These are phyloP conservation scores for Triplophysa rosa DNA, from an alignment of 2,113 vertebrate genomes.

Conservation along the genomic window DNA sequence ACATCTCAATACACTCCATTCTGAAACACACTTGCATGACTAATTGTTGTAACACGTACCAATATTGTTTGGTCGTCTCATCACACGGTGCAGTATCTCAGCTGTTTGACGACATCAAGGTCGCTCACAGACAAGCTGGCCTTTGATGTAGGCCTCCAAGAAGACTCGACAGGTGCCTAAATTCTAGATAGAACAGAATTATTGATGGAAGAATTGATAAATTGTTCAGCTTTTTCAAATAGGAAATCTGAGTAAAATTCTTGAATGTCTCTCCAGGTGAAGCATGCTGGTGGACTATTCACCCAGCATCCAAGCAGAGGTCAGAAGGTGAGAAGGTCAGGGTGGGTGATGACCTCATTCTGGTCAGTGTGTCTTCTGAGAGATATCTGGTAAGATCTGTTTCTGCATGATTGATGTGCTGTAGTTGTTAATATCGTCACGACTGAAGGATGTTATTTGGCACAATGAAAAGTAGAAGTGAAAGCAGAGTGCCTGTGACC, in stretches of 20 bases:
- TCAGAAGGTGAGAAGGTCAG: conserved; percentile 93
- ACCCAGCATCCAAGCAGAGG: conserved; percentile 91
- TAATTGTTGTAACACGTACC: not conserved
- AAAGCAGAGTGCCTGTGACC: too few species aligned
- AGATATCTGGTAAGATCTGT: conserved; percentile 83
- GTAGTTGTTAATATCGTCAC: too few species aligned
- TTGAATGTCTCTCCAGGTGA: conserved; percentile 74
- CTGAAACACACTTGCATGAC: not conserved
- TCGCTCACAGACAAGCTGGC: conserved; percentile 91
- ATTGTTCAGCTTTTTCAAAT: not conserved
- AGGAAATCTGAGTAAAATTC: not conserved
- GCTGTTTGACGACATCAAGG: conserved; percentile 89
- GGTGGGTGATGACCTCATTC: conserved; percentile 90
- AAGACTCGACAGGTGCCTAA: conserved; percentile 83
- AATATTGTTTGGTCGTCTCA: not conserved
- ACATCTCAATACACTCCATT: not conserved
- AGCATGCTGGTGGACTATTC: conserved; percentile 94
- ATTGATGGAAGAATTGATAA: not conserved
- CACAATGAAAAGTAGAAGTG: too few species aligned
- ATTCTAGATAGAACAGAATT: not conserved
- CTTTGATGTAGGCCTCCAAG: conserved; percentile 90
- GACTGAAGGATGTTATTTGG: too few species aligned
- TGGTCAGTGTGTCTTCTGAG: conserved; percentile 91
- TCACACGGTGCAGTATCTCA: conserved; percentile 78
- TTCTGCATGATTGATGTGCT: too few species aligned